phyloP scores from a whole-genome alignment of 1,140 invertebrate species.

The Glossosoma conforme region DNA sequence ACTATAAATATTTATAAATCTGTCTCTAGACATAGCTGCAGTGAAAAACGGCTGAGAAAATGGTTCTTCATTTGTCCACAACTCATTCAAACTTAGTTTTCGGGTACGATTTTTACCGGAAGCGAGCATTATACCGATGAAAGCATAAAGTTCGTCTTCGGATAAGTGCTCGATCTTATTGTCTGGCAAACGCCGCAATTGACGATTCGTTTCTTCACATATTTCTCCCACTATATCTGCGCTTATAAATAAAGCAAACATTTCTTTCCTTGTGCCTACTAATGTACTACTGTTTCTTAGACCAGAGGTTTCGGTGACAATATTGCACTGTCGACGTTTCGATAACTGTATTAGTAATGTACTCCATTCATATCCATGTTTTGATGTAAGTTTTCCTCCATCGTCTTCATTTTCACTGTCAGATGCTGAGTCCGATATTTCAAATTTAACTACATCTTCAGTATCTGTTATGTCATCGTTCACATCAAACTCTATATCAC shows the following conservation, averaged over 20 bases:
- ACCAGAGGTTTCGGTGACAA: no score
- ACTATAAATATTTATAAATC: conserved; percentile 8
- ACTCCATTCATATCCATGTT: no score
- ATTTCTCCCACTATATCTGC: conserved; percentile 9
- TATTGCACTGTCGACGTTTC: no score
- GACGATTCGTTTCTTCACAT: conserved; percentile 8
- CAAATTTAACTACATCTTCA: conserved; percentile 1
- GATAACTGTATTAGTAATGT: no score
- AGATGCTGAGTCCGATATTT: neutral
- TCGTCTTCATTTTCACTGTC: neutral
- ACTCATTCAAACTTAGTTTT: conserved; percentile 4
- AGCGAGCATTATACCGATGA: conserved; percentile 8
- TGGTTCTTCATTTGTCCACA: conserved; percentile 1
- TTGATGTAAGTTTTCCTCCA: neutral
- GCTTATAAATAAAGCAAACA: no score
- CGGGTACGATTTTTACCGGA: neutral
- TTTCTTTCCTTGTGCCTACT: no score
- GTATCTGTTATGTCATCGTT: neutral
- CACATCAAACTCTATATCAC: neutral
- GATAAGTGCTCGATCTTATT: conserved; percentile 7
- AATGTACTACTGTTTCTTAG: no score
- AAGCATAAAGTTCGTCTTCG: conserved; percentile 5
- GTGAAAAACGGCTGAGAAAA: conserved; percentile 11
- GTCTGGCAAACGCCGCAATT: neutral
- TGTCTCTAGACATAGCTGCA: conserved; percentile 12